Conservation (phyloP, 1,140 invertebrate genomes). For the Caenorhabditis brenneri region DNA sequence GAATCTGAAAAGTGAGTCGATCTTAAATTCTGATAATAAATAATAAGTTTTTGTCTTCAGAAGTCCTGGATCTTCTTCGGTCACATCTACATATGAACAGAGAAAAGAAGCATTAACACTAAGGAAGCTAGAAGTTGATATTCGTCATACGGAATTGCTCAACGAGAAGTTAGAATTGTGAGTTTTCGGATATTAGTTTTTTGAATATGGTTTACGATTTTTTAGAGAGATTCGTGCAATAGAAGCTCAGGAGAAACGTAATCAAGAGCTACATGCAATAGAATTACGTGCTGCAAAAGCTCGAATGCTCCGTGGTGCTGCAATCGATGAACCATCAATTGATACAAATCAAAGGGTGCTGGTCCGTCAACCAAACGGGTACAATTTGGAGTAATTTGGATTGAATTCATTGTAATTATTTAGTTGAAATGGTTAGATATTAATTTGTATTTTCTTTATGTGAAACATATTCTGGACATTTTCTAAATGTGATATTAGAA, state of each 20-base stretch:
- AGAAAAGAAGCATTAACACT: constrained; percentile 1
- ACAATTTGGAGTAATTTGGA: background rate
- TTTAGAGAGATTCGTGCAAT: constrained; percentile 19
- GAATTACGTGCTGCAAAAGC: constrained; percentile 22
- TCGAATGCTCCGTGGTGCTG: constrained; percentile 9
- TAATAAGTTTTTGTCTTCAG: background rate
- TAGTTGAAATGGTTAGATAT: background rate
- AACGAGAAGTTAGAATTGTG: constrained; percentile 32
- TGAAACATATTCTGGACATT: background rate
- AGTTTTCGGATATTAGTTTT: background rate
- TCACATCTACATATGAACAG: background rate
- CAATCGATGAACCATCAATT: constrained; percentile 26
- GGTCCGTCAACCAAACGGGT: constrained; percentile 10
- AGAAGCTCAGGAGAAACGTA: constrained; percentile 1
- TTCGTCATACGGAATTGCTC: constrained; percentile 11
- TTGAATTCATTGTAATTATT: background rate
- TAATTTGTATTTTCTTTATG: background rate
- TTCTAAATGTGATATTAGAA: constrained; percentile 17
- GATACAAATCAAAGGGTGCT: constrained; percentile 21
- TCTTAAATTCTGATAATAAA: background rate
- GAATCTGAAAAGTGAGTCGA: constrained; percentile 3
- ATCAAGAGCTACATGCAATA: constrained; percentile 12
- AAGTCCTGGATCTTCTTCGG: background rate
- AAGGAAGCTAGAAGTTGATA: constrained; percentile 9
- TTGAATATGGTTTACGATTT: background rate